A percentile compares a stretch with the other conserved stretches of the same genome.
Conservation (phyloP, 2,888 invertebrate genomes). For the Chaitophorus viminalis region DNA sequence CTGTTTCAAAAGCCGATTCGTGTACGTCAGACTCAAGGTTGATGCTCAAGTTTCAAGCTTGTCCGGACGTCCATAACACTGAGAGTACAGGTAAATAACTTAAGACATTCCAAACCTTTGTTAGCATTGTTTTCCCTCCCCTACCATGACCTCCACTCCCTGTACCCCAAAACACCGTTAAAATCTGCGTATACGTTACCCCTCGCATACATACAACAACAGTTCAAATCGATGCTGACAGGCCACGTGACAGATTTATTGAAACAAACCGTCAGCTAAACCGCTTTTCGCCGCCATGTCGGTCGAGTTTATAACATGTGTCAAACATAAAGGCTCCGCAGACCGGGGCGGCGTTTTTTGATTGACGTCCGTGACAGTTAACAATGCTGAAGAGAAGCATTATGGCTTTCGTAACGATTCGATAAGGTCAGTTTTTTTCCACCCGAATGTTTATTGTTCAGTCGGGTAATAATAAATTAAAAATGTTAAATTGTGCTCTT, state of each 20-base stretch:
- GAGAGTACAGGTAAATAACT: conserved; percentile 78
- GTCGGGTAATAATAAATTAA: conserved; percentile 46
- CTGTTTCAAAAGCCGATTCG: conserved; percentile 81
- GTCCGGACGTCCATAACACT: conserved; percentile 80
- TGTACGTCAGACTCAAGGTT: conserved; percentile 85
- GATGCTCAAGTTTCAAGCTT: conserved; percentile 83
- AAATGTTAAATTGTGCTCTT: conserved; percentile 4
- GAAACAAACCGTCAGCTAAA: conserved; percentile 59
- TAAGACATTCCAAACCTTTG: neutral
- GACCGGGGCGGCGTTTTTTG: conserved; percentile 35
- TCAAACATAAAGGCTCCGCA: conserved; percentile 49
- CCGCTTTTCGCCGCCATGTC: conserved; percentile 38
- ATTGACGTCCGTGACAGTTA: conserved; percentile 60
- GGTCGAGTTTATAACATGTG: conserved; percentile 46
- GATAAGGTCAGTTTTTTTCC: conserved; percentile 43
- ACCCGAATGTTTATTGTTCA: conserved; percentile 45
- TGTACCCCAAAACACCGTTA: neutral
- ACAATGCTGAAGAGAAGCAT: conserved; percentile 38
- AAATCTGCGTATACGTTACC: neutral
- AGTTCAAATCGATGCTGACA: conserved; percentile 43
- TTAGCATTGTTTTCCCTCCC: neutral
- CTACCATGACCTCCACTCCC: neutral
- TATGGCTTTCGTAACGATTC: conserved; percentile 53
- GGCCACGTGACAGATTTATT: conserved; percentile 56
- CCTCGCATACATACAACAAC: neutral